Evolutionary conservation across 2,113 vertebrate genomes (phyloP).

Genomic region (Chascanopsetta lugubris): DNA sequence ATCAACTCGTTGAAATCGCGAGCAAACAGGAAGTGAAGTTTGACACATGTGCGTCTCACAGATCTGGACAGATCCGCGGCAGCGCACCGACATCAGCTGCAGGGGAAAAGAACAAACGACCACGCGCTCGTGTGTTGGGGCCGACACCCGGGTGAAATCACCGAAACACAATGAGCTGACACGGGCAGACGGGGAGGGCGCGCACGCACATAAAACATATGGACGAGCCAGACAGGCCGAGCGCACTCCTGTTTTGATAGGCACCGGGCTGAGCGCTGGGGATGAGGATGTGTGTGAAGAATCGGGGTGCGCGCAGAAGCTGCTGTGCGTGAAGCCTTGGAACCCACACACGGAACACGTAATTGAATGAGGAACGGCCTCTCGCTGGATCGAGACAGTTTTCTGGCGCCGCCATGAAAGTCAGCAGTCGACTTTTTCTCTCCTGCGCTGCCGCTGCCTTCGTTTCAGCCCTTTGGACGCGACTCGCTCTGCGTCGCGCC

Average conservation of each 20-base stretch:
- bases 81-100: too few species aligned
- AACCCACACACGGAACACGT: constrained; percentile 76
- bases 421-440: constrained; percentile 55
- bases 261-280: constrained; percentile 53
- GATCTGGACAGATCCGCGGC: too few species aligned
- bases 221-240: constrained; percentile 23
- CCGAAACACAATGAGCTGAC: neutral
- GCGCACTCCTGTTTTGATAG: constrained; percentile 65
- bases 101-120: too few species aligned
- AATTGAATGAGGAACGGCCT: constrained; percentile 80
- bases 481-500: constrained; percentile 40
- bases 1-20: too few species aligned
- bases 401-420: constrained; percentile 71
- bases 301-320: constrained; percentile 58
- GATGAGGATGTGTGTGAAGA: constrained; percentile 66
- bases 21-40: too few species aligned
- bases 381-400: constrained; percentile 67
- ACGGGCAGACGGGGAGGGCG: neutral
- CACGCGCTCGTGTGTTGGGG: too few species aligned
- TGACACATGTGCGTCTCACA: too few species aligned
- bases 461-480: constrained; percentile 60
- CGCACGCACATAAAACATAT: constrained; percentile 28
- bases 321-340: constrained; percentile 71
- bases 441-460: constrained; percentile 42
- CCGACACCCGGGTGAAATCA: constrained; percentile 21